Conservation (phyloP, 2,113 vertebrate genomes). For the Malurus alboscapulatus region DNA sequence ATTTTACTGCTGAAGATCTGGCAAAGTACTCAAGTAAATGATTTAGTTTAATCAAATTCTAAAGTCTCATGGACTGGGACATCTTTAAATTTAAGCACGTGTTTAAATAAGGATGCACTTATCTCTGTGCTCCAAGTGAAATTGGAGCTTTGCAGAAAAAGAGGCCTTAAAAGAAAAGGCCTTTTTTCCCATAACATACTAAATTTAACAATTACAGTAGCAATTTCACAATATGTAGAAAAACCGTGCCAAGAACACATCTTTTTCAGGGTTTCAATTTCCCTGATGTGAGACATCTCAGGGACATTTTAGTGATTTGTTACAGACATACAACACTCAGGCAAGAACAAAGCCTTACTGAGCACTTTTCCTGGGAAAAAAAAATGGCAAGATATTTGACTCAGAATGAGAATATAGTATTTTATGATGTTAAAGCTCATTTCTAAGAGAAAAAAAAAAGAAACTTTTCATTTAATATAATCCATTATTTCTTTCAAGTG, state of each 20-base stretch:
- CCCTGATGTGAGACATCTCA: conserved; percentile 44
- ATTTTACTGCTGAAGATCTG: neutral
- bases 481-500: conserved; percentile 10
- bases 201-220: conserved; percentile 12
- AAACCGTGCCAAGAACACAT: neutral
- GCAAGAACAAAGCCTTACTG: conserved; percentile 28
- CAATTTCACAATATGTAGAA: conserved; percentile 31
- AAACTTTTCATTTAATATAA: neutral
- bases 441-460: neutral
- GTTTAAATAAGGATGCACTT: conserved; percentile 15
- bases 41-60: conserved; percentile 13
- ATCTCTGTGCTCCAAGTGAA: neutral
- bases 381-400: neutral
- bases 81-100: conserved; percentile 1
- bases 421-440: neutral
- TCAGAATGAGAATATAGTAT: neutral
- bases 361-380: neutral
- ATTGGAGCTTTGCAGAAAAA: neutral
- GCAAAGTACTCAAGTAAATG: neutral
- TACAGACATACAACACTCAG: conserved; percentile 12
- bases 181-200: neutral
- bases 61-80: neutral
- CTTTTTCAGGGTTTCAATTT: conserved; percentile 58
- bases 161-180: neutral
- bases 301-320: conserved; percentile 62